Base-by-base conservation (phyloP, 2,888 invertebrate species). In the Aleiodes testaceus region DNA sequence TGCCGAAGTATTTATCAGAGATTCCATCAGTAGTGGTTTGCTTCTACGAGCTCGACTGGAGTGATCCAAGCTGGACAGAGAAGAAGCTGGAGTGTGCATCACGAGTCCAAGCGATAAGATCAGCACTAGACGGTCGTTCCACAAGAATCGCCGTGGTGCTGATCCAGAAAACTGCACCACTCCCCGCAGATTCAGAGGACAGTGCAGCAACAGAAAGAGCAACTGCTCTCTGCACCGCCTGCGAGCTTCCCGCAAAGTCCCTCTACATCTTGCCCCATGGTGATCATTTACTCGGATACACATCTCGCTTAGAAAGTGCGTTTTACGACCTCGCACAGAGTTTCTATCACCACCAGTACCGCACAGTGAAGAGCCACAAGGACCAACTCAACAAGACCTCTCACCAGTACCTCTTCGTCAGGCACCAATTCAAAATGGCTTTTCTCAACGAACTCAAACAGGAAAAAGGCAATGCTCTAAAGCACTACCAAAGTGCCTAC, bases 31-130 rank as follows among this genome's bases (percentile, higher is more conserved):
- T 99, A 0, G 93, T 97, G 26, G 97, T 98, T 2, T 91, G 98
- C 74, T 99, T 99, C 88, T 96, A 96, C 87, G 98, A 99, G 83
- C 91, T 99, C 84, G 98, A 99, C 88, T 99, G 99, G 99, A 96
- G 96, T 85, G 98, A 98, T 88, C 90, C 92, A 0, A 92, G 93
- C 75, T 99, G 98, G 98, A 94, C 94, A 79, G 98, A 98, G 79
- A 97, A 96, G 85, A 96, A 96, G 84, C 93, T 95, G 80, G 98
- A 98, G 87, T 98, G 97, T 88, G 95, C 97, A 7, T 95, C 95
- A 0, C 91, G 94, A 80, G 94, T 98, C 42, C 96, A 97, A 85
- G 92, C 93, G 0, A 90, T 95, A 72, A 91, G 94, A 79, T 91
- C 93, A 49, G 92, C 93, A 2, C 89, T 94, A 53, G 93, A 93